A percentile compares a stretch with the other conserved stretches of the same genome.
Conservation (phyloP, 2,113 vertebrate species). For the Pristiophorus japonicus region DNA sequence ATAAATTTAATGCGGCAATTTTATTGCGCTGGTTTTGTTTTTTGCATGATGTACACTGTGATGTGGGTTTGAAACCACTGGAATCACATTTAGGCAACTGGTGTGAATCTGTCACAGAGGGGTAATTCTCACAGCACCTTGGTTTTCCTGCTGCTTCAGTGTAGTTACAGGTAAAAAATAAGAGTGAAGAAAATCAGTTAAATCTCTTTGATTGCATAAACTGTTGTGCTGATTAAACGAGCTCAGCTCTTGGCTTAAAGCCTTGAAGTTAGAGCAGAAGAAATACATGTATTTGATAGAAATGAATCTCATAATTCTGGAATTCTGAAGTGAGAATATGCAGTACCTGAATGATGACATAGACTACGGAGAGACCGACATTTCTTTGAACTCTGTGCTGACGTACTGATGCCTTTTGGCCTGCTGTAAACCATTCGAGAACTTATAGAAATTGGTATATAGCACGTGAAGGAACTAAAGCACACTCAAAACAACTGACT, state of each 20-base stretch:
- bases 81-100: not conserved
- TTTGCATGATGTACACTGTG: not conserved
- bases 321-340: not conserved
- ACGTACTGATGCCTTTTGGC: not conserved
- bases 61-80: not conserved
- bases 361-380: not conserved
- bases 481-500: not conserved
- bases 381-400: not conserved
- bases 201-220: not conserved
- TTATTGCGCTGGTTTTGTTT: not conserved
- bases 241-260: not conserved
- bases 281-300: not conserved
- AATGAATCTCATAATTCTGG: not conserved
- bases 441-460: not conserved
- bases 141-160: not conserved
- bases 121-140: not conserved
- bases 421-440: not conserved
- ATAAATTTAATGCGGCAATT: not conserved
- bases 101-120: not conserved
- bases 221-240: not conserved
- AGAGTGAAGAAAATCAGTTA: not conserved
- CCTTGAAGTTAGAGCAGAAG: not conserved
- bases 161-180: not conserved
- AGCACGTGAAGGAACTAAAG: not conserved
- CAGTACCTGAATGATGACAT: not conserved